Base-by-base conservation (phyloP, 92 coral and sea anemone genomes). In the Zoanthus sociatus region DNA sequence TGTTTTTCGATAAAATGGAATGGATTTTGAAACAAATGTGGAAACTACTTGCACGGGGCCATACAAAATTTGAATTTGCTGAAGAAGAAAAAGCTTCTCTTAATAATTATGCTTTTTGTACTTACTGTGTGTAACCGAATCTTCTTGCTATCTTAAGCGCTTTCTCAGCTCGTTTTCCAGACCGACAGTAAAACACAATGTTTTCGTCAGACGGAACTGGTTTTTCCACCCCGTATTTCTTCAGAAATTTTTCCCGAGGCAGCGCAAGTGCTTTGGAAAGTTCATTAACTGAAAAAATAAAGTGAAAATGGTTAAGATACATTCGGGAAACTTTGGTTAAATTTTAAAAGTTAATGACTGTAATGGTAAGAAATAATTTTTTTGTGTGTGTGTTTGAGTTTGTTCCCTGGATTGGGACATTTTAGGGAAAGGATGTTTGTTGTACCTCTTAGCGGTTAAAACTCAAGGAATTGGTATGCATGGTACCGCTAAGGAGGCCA, bases 181-280 rank as follows among this genome's bases (percentile, higher is more conserved):
- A 68, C 79, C 91, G 87, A 82, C 98, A 94, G 60, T 94, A 92
- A 75, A 92, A 91, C 71, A 92, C 88, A 15, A 94, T 92, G 81
- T 94, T 92, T 9, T 87, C 91, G 81, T 94, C 98, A 21, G 86
- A 70, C 5, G 69, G 60, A 3, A 73, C 78, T 5, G 98, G 98
- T 84, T 90, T 94, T n/a, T 47, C 67, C 16, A 83, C 88, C 6
- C 90, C 85, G 68, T 92, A 92, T 66, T 76, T 89, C 71, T 82
- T 16, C 83, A 83, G 10, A 67, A 94, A 94, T 32, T 79, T 92
- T 54, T 63, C 86, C 15, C 94, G 92, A 69, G 88, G 73, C 83
- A 94, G 14, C 14, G 50, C 75, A 26, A 94, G 83, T 18, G 96
- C 96, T 63, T 86, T 88, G 21, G 56, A 72, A 15, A 94, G 30